phyloP scores from a whole-genome alignment of 2,797 vertebrate species.

The Oryzias dopingdopingensis region DNA sequence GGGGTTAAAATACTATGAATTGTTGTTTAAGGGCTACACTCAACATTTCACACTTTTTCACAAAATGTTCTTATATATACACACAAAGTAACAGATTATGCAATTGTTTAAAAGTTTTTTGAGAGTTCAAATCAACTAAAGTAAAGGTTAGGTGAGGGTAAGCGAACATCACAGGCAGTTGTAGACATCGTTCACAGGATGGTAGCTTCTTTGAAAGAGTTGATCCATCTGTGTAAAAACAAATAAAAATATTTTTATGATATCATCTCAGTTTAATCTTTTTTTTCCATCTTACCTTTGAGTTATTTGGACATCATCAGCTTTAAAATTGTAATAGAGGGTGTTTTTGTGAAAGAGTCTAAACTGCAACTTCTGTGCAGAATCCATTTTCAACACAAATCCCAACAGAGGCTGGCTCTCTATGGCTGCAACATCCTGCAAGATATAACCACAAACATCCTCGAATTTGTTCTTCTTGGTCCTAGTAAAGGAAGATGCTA shows the following conservation, averaged over 20 bases:
- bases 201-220: conserved; percentile 89
- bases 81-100: no score
- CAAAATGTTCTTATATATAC: no score
- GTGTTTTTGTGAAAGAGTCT: conserved; percentile 92
- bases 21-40: no score
- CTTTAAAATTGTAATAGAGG: conserved; percentile 90
- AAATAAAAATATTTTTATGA: neutral
- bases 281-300: conserved; percentile 79
- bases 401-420: conserved; percentile 95
- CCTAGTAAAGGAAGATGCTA: neutral
- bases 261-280: neutral
- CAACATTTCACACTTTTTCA: no score
- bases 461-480: neutral
- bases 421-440: conserved; percentile 91
- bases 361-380: conserved; percentile 79
- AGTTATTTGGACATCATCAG: conserved; percentile 84
- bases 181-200: conserved; percentile 72
- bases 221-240: conserved; percentile 84
- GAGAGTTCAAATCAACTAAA: conserved; percentile 1
- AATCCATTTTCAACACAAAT: conserved; percentile 84
- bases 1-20: no score
- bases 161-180: conserved; percentile 18
- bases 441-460: conserved; percentile 2
- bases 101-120: neutral
- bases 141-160: neutral